Evolutionary conservation across 2,888 invertebrate genomes (phyloP).

Genomic region (Acleris cristana): DNA sequence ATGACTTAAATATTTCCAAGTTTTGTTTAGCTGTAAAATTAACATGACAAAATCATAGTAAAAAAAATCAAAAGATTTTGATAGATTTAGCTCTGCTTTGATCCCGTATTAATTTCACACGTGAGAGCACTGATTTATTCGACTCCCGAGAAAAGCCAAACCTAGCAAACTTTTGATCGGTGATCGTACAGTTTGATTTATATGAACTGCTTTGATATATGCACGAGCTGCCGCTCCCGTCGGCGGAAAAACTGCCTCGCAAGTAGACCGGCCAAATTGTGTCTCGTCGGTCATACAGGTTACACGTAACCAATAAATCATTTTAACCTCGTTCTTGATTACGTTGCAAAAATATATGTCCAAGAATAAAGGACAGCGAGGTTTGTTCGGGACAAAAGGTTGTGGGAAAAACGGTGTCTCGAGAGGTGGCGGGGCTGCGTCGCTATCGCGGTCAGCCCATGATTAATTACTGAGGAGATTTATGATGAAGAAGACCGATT

Average conservation of each 20-base stretch:
- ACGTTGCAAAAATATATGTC: slow-evolving; percentile 34
- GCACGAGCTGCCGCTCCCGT: slow-evolving; percentile 40
- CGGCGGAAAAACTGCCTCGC: slow-evolving; percentile 36
- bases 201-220: slow-evolving; percentile 57
- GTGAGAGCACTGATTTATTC: slow-evolving; percentile 63
- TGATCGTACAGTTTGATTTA: slow-evolving; percentile 68
- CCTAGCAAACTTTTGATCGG: slow-evolving; percentile 68
- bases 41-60: too few species aligned
- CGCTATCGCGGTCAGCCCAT: slow-evolving; percentile 51
- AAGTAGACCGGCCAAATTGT: slow-evolving; percentile 5
- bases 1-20: too few species aligned
- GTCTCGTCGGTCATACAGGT: slow-evolving; percentile 10
- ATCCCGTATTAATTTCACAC: slow-evolving; percentile 68
- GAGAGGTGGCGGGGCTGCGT: slow-evolving; percentile 41
- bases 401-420: slow-evolving; percentile 51
- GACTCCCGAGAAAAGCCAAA: slow-evolving; percentile 66
- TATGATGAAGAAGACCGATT: slow-evolving; percentile 52
- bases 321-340: slow-evolving; percentile 26
- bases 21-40: too few species aligned
- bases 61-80: slow-evolving; percentile 20
- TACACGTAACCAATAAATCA: slow-evolving; percentile 26
- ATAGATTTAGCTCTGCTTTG: slow-evolving; percentile 57
- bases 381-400: slow-evolving; percentile 47
- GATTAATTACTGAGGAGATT: slow-evolving; percentile 57
- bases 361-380: slow-evolving; percentile 38